Evolutionary conservation across 2,888 invertebrate species (phyloP).

Genomic region (Nomada ruficornis): DNA sequence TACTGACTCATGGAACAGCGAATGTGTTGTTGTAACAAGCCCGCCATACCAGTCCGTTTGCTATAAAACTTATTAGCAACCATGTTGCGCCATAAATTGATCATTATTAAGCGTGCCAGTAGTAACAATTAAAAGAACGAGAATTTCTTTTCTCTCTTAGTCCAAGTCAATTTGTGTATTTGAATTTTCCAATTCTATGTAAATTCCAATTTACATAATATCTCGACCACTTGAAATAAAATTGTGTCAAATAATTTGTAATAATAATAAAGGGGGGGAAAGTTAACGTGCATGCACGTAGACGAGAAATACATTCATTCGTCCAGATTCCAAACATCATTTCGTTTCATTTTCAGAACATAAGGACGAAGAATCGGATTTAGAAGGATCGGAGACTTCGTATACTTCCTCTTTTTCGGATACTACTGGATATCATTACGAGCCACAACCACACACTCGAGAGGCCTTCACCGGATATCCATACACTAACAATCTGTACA

Average conservation of each 20-base stretch:
- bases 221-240: neutral
- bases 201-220: neutral
- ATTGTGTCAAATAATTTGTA: neutral
- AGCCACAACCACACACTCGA: no score
- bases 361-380: constrained; percentile 24
- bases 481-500: neutral
- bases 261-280: neutral
- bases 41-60: no score
- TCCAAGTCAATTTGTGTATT: no score
- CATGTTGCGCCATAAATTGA: neutral
- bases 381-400: constrained; percentile 41
- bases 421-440: neutral
- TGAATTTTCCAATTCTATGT: no score
- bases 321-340: neutral
- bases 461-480: no score
- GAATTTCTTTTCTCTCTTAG: no score
- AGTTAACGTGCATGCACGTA: no score
- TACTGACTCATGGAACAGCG: neutral
- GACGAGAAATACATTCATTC: no score
- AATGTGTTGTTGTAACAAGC: neutral
- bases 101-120: neutral
- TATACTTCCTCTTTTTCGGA: neutral
- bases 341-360: constrained; percentile 10
- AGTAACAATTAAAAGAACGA: no score
- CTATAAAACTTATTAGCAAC: no score